A percentile compares a stretch with the other conserved stretches of the same genome.
These are phyloP conservation scores for Sesia apiformis DNA, from an alignment of 2,888 invertebrate species.

Conservation along the genomic window DNA sequence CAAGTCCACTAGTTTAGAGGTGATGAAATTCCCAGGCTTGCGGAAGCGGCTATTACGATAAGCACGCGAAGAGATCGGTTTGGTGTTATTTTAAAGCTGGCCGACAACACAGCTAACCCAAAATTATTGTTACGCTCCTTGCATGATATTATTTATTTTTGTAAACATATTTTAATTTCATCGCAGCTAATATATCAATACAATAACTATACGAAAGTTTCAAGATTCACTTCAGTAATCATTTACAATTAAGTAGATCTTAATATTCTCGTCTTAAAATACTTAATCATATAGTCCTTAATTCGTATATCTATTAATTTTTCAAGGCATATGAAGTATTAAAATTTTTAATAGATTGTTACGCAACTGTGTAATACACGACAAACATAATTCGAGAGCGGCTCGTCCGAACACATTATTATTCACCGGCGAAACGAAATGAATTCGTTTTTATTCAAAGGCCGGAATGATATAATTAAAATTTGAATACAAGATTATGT, in stretches of 20 bases:
- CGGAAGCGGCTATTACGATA: too few species aligned
- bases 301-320: not conserved
- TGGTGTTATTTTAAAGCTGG: too few species aligned
- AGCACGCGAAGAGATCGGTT: too few species aligned
- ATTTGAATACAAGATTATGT: constrained; percentile 71
- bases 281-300: not conserved
- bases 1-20: too few species aligned
- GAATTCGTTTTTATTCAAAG: constrained; percentile 71
- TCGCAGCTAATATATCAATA: too few species aligned
- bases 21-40: too few species aligned
- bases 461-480: constrained; percentile 70
- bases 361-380: constrained; percentile 28
- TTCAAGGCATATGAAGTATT: not conserved
- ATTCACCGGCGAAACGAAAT: constrained; percentile 61
- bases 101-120: too few species aligned
- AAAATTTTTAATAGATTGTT: constrained; percentile 10
- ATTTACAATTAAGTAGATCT: not conserved
- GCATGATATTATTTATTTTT: too few species aligned
- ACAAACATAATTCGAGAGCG: constrained; percentile 37
- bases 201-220: too few species aligned
- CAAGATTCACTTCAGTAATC: not conserved
- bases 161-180: too few species aligned
- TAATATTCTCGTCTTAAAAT: not conserved
- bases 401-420: constrained; percentile 49
- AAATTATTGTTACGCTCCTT: too few species aligned